These are phyloP conservation scores for Heliconius hewitsoni DNA, from an alignment of 1,140 invertebrate genomes.

Conservation along the genomic window DNA sequence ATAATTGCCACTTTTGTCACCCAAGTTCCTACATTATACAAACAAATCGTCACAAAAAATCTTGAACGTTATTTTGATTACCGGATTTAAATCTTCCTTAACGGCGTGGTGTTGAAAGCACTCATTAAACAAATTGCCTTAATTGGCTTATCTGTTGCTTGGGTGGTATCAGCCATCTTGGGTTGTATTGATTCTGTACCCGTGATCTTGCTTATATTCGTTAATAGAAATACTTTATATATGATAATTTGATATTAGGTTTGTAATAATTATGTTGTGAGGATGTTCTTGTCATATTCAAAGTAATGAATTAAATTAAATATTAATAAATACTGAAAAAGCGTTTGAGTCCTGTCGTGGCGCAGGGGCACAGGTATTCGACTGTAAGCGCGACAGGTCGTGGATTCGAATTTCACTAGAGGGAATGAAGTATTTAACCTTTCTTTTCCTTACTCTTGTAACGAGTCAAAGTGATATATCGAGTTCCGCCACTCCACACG, in stretches of 20 bases:
- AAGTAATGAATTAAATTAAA: no score
- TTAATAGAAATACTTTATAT: not conserved
- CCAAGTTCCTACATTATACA: not conserved
- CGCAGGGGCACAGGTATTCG: no score
- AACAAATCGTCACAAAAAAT: not conserved
- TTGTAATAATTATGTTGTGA: not conserved
- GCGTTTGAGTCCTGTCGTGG: no score
- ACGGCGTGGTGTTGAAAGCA: slow-evolving; percentile 1
- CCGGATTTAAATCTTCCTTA: not conserved
- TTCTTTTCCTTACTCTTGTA: no score
- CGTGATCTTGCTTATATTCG: slow-evolving; percentile 10
- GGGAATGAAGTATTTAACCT: no score
- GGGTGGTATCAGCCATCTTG: slow-evolving; percentile 28
- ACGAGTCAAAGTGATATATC: no score
- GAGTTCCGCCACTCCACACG: no score
- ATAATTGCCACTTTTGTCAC: no score
- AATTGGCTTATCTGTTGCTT: slow-evolving; percentile 26
- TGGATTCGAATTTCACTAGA: no score
- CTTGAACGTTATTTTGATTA: not conserved
- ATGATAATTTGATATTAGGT: not conserved
- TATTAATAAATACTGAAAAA: no score
- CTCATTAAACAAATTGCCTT: slow-evolving; percentile 31
- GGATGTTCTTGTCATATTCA: no score
- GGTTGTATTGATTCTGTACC: slow-evolving; percentile 20
- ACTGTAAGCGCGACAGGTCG: no score